Conservation (phyloP, 2,888 invertebrate genomes). For the Atethmia centrago region DNA sequence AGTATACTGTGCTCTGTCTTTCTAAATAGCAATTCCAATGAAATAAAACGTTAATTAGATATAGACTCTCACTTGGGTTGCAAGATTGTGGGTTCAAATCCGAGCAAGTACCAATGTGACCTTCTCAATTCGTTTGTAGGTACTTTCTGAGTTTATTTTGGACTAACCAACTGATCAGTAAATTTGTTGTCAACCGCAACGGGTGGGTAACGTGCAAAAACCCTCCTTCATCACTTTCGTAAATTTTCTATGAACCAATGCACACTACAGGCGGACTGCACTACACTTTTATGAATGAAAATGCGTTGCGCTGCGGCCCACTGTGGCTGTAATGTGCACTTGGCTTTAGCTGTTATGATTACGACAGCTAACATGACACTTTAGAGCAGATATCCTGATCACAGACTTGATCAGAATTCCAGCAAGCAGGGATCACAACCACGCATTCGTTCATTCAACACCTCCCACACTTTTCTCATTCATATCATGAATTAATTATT, state of each 20-base stretch:
- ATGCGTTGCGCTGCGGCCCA: neutral
- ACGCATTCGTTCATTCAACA: neutral
- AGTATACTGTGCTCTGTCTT: neutral
- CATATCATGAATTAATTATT: slow-evolving; percentile 26
- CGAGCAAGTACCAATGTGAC: no score
- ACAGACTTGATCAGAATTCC: neutral
- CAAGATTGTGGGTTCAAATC: no score
- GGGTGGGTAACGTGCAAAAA: no score
- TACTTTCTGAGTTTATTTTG: no score
- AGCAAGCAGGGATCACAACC: neutral
- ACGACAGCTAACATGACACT: neutral
- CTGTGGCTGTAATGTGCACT: neutral
- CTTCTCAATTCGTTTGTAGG: no score
- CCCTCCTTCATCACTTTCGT: no score
- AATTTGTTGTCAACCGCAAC: no score
- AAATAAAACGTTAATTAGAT: neutral
- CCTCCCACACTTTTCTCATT: neutral
- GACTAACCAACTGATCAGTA: no score
- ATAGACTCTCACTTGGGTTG: neutral
- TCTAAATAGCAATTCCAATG: no score
- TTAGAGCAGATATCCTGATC: neutral
- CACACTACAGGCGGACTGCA: no score
- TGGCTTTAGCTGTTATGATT: neutral
- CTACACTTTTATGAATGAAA: neutral
- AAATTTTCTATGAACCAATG: no score